Evolutionary conservation across 2,113 vertebrate species (phyloP).

Genomic region (Hassar affinis): DNA sequence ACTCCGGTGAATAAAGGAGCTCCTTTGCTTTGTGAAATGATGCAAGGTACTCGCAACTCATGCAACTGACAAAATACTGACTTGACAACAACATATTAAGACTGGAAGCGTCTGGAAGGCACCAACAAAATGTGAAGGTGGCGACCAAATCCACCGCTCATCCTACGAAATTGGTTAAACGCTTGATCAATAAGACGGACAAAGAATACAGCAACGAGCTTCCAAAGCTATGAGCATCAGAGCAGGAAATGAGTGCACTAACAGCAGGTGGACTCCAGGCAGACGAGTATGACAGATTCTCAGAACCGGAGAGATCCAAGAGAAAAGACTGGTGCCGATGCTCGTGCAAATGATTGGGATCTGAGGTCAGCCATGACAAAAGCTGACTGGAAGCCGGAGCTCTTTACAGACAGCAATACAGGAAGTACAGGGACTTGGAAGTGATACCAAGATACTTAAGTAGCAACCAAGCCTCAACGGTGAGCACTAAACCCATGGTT

Average conservation of each 20-base stretch:
- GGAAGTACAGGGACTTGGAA: background rate
- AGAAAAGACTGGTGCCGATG: background rate
- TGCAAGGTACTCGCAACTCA: background rate
- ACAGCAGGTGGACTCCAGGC: background rate
- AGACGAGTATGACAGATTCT: background rate
- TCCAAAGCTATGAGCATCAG: background rate
- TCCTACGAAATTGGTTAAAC: no score
- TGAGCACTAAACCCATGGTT: background rate
- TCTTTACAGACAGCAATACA: background rate
- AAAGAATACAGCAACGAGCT: background rate
- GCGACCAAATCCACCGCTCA: background rate
- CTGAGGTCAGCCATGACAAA: background rate
- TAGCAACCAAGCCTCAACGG: background rate
- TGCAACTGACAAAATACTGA: background rate
- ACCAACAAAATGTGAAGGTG: background rate
- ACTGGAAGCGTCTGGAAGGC: background rate
- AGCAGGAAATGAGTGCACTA: background rate
- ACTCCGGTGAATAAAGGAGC: background rate
- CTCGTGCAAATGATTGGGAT: background rate
- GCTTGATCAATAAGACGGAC: no score
- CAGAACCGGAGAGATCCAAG: background rate
- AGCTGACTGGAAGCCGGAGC: background rate
- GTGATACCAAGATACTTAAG: background rate
- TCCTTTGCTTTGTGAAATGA: background rate
- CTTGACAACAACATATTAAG: no score